Percentiles rank a stretch among this genome's conserved stretches.
These are phyloP conservation scores for Tapera naevia DNA, from an alignment of 2,797 vertebrate species.

Conservation along the genomic window DNA sequence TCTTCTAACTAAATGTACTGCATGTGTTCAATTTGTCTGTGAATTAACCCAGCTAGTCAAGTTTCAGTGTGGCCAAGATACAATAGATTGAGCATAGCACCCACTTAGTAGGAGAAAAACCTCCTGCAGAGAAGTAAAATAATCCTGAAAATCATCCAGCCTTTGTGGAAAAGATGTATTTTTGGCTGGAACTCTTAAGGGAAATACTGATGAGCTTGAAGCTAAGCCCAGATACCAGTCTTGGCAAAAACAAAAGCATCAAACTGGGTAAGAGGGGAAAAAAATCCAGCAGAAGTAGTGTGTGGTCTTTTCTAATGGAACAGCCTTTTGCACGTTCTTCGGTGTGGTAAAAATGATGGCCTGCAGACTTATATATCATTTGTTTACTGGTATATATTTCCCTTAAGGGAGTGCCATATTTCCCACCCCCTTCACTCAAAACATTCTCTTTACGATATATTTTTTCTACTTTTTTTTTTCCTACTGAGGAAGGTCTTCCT, in stretches of 20 bases:
- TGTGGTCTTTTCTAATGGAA: constrained; percentile 53
- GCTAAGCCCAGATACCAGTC: constrained; percentile 61
- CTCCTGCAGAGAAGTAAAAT: constrained; percentile 45
- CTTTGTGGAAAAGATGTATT: constrained; percentile 65
- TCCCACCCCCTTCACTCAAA: background rate
- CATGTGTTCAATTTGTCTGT: constrained; percentile 24
- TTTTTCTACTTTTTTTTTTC: background rate
- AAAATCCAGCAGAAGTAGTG: constrained; percentile 22
- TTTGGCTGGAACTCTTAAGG: constrained; percentile 51
- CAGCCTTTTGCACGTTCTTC: constrained; percentile 26
- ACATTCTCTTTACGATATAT: background rate
- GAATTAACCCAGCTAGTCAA: background rate
- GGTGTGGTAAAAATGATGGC: background rate
- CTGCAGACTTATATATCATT: background rate
- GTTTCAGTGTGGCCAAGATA: constrained; percentile 4
- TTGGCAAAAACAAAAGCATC: constrained; percentile 58
- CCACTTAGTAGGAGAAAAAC: constrained; percentile 40
- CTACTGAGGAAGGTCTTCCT: background rate
- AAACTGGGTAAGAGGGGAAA: constrained; percentile 35
- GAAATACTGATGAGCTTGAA: constrained; percentile 66
- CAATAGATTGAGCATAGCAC: constrained; percentile 30
- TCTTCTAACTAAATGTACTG: background rate
- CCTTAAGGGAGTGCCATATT: constrained; percentile 15
- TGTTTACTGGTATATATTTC: background rate
- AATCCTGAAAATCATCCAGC: constrained; percentile 59